A percentile compares a stretch with the other conserved stretches of the same genome.
Evolutionary conservation across 2,888 invertebrate species (phyloP).

Genomic region (Rotaria magnacalcarata): DNA sequence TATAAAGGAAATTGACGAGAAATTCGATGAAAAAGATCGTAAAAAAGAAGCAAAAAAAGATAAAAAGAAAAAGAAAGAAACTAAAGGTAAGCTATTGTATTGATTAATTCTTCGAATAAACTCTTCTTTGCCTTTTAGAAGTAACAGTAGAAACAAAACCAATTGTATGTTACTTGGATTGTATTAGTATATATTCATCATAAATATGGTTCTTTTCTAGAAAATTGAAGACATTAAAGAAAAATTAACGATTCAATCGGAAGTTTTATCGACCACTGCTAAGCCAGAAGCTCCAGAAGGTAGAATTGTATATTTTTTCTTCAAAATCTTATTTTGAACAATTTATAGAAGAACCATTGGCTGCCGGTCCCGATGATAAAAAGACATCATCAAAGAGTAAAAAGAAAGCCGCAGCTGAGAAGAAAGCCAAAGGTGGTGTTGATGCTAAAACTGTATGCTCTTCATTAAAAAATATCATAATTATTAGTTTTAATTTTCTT

Average conservation of each 20-base stretch:
- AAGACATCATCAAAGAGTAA: constrained; percentile 8
- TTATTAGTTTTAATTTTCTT: neutral
- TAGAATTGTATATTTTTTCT: neutral
- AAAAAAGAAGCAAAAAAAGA: constrained; percentile 16
- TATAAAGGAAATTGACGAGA: neutral
- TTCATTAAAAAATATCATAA: neutral
- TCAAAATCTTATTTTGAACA: too few species aligned
- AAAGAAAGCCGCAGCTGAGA: constrained; percentile 1
- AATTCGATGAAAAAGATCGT: constrained; percentile 33
- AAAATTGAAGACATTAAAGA: neutral
- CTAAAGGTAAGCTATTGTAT: neutral
- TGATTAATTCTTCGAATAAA: neutral
- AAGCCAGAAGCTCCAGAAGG: neutral
- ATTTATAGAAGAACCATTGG: neutral
- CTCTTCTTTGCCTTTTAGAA: neutral
- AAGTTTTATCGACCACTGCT: neutral
- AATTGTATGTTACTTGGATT: neutral
- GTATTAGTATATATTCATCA: too few species aligned
- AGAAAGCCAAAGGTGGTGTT: constrained; percentile 25
- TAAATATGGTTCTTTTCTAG: too few species aligned
- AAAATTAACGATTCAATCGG: neutral
- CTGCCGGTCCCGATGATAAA: neutral
- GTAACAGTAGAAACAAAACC: neutral
- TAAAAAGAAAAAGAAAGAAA: neutral
- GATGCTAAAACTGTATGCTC: neutral